These are phyloP conservation scores for Sinocyclocheilus rhinocerous DNA, from an alignment of 2,113 vertebrate species.

Conservation along the genomic window DNA sequence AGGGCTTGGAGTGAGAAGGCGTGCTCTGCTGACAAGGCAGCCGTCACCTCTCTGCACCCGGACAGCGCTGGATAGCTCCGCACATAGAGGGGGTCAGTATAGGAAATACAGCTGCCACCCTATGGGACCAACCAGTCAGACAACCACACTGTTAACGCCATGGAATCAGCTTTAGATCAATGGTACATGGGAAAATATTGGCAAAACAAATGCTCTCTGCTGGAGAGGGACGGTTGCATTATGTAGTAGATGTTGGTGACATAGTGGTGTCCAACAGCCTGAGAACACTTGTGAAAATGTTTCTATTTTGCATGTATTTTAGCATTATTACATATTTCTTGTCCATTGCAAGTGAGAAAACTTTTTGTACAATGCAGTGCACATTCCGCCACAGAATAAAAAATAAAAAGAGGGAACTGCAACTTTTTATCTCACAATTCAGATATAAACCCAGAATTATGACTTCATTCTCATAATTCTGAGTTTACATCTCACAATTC, in stretches of 20 bases:
- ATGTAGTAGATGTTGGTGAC: neutral
- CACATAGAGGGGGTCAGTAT: conserved; percentile 50
- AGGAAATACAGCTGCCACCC: conserved; percentile 20
- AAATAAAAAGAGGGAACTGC: too few relatives aligned
- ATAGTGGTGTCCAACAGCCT: neutral
- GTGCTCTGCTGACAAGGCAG: conserved; percentile 76
- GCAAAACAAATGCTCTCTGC: conserved; percentile 22
- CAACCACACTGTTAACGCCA: conserved; percentile 23
- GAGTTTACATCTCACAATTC: too few relatives aligned
- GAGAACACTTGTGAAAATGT: neutral
- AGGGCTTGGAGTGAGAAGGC: conserved; percentile 59
- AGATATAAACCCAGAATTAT: too few relatives aligned
- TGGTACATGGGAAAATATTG: conserved; percentile 5
- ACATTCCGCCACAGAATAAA: too few relatives aligned
- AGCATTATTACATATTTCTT: neutral
- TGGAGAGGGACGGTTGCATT: neutral
- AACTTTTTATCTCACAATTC: too few relatives aligned
- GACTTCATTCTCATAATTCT: too few relatives aligned
- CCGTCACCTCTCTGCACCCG: conserved; percentile 70
- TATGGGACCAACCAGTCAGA: conserved; percentile 25
- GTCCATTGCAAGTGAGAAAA: neutral
- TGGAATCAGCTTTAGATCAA: conserved; percentile 12
- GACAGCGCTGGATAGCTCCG: conserved; percentile 63
- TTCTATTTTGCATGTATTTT: neutral
- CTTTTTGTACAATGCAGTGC: neutral